A percentile compares a stretch with the other conserved stretches of the same genome.
phyloP scores from a whole-genome alignment of 2,113 vertebrate genomes.

The Rhinoderma darwinii region DNA sequence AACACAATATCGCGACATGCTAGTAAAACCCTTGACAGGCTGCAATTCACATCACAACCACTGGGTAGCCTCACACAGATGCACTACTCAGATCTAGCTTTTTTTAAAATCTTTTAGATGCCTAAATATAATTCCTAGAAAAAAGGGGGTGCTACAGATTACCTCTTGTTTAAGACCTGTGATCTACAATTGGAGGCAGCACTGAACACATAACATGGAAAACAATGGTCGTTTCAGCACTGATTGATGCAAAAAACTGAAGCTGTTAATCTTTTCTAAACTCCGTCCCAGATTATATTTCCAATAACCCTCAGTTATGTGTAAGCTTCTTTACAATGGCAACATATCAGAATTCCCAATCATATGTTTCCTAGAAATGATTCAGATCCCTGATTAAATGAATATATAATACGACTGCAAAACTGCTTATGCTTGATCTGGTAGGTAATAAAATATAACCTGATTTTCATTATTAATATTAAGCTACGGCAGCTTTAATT shows the following conservation, averaged over 20 bases:
- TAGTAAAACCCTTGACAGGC: too few relatives aligned
- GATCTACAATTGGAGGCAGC: not conserved
- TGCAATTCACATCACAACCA: too few relatives aligned
- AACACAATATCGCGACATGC: too few relatives aligned
- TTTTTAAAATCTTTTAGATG: not conserved
- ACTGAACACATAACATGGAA: conserved; percentile 24
- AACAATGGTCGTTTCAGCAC: not conserved
- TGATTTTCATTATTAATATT: conserved; percentile 59
- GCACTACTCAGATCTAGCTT: not conserved
- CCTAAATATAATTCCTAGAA: not conserved
- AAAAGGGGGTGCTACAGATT: too few relatives aligned
- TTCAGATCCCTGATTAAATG: conserved; percentile 66
- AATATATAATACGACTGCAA: conserved; percentile 57
- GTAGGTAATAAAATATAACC: conserved; percentile 66
- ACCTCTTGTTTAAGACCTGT: not conserved
- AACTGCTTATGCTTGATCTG: conserved; percentile 66
- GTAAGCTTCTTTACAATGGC: conserved; percentile 69
- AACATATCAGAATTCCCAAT: conserved; percentile 66
- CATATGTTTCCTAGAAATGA: conserved; percentile 70
- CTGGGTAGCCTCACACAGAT: too few relatives aligned
- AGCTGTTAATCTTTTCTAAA: conserved; percentile 65
- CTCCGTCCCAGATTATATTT: conserved; percentile 62
- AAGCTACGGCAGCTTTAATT: conserved; percentile 51
- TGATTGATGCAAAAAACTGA: conserved; percentile 56
- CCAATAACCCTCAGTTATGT: conserved; percentile 58